Evolutionary conservation across 2,113 vertebrate species (phyloP).

Genomic region (Acanthochromis polyacanthus): DNA sequence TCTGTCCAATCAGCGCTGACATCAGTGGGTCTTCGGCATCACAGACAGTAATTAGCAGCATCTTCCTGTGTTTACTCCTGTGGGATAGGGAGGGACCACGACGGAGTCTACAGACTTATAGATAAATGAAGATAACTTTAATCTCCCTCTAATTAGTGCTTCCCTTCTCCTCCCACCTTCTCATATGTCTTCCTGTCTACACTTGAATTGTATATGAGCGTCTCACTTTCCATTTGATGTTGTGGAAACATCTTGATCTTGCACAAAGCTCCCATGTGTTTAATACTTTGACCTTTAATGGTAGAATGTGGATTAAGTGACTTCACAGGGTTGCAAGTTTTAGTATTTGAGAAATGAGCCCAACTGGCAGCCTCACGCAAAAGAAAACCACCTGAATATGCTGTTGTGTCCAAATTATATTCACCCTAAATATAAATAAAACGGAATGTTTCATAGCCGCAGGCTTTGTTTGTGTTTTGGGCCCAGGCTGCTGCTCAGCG

Average conservation of each 20-base stretch:
- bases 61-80: constrained; percentile 86
- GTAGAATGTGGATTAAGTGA: not conserved
- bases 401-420: not conserved
- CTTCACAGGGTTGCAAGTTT: not conserved
- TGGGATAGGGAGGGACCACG: constrained; percentile 75
- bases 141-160: constrained; percentile 80
- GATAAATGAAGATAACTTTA: constrained; percentile 84
- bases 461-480: constrained; percentile 33
- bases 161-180: constrained; percentile 72
- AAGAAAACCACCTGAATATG: constrained; percentile 5
- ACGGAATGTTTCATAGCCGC: not conserved
- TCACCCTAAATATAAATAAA: constrained; percentile 25
- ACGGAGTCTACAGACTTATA: constrained; percentile 71
- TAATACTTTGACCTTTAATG: not conserved
- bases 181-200: constrained; percentile 82
- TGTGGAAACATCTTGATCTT: constrained; percentile 27
- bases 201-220: constrained; percentile 57
- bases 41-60: constrained; percentile 80
- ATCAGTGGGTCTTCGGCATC: constrained; percentile 51
- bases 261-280: not conserved
- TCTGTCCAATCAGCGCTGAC: constrained; percentile 36
- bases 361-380: not conserved
- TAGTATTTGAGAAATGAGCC: not conserved
- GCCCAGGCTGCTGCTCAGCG: not conserved
- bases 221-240: constrained; percentile 27